Evolutionary conservation across 1,140 invertebrate species (phyloP), one percentile per base, ranked within the genome.

Genomic region (Halesus radiatus): DNA sequence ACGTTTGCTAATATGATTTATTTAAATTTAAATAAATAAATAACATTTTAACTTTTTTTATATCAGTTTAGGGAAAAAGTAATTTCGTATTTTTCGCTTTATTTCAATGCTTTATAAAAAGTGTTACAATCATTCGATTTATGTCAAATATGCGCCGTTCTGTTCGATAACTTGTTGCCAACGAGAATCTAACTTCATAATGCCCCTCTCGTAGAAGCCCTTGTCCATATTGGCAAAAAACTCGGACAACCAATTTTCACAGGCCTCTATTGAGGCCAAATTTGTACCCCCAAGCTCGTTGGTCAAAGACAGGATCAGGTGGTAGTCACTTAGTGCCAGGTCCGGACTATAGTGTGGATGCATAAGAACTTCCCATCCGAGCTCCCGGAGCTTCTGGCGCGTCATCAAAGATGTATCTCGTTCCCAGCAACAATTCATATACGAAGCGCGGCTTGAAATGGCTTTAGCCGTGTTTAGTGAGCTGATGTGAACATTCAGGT

Each of bases 101-200:
- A 37, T 37, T 37, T 37, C 26, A 29, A 29, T 29, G 26, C 26
- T 29, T 29, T 29, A 29, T 29, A 29, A 29, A 29, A 62, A 62
- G 58, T 62, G 58, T 62, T 62, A 62, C 58, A 62, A 62, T 62
- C 58, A 62, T 62, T 16, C 58, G 58, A 62, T 62, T 62, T 62
- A 62, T 5, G 64, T 68, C 64, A 68, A 68, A 68, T 68, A 68
- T 37, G 64, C 64, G 26, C 64, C 64, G 64, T 68, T 68, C 37
- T 68, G 64, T 68, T 68, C 64, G 26, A 68, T 68, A 68, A 68
- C 37, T 68, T 68, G 64, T 68, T 68, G 64, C 29, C 64, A 68
- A 37, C 37, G 26, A 37, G 37, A 68, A 32, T 32, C 64, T 3
- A 68, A 68, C 37, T 68, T 68, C 26, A 68, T 45, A 37, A 68